Evolutionary conservation across 2,797 vertebrate species (phyloP).

Genomic region (Harpagifer antarcticus): DNA sequence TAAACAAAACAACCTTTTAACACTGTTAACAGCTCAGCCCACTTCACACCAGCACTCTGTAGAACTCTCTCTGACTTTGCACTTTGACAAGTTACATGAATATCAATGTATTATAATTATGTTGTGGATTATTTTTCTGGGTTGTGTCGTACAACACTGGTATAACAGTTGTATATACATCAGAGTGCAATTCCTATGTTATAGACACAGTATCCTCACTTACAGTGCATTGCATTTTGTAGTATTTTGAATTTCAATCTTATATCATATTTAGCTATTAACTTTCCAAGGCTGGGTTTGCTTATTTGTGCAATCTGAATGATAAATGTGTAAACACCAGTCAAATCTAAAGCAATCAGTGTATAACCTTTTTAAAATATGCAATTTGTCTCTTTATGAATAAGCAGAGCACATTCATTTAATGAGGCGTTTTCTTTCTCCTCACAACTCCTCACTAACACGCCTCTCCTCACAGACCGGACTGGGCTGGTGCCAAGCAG

Average conservation of each 20-base stretch:
- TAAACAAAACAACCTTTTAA: neutral
- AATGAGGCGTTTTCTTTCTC: neutral
- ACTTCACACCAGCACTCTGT: neutral
- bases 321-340: too few species aligned
- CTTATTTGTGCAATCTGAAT: neutral
- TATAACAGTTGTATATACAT: neutral
- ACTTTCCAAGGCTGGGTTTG: neutral
- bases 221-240: neutral
- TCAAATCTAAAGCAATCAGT: too few species aligned
- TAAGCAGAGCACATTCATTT: too few species aligned
- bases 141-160: neutral
- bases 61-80: neutral
- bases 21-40: neutral
- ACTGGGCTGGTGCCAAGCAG: conserved; percentile 89
- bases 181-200: neutral
- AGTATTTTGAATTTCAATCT: neutral
- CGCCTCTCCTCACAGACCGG: conserved; percentile 76
- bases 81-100: neutral
- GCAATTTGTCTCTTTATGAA: too few species aligned
- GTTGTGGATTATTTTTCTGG: neutral
- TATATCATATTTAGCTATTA: neutral
- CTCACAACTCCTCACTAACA: neutral
- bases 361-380: too few species aligned
- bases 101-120: neutral
- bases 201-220: neutral